phyloP scores from a whole-genome alignment of 2,888 invertebrate genomes.

The Timandra comae region DNA sequence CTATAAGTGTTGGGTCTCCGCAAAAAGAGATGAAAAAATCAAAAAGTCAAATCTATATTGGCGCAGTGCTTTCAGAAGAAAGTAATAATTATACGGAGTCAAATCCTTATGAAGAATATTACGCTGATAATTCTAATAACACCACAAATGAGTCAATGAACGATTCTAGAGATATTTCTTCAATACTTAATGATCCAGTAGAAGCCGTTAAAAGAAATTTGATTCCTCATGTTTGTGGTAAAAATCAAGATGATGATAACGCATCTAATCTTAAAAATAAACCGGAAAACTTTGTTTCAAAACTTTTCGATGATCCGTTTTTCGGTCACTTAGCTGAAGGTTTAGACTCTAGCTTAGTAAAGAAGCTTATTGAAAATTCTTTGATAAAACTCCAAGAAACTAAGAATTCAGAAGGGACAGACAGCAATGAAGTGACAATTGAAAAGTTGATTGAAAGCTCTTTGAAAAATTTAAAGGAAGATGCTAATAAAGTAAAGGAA shows the following conservation, averaged over 20 bases:
- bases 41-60: slow-evolving; percentile 72
- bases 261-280: slow-evolving; percentile 25
- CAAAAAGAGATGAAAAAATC: slow-evolving; percentile 57
- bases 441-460: slow-evolving; percentile 74
- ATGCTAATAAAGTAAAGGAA: slow-evolving; percentile 32
- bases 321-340: slow-evolving; percentile 79
- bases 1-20: slow-evolving; percentile 77
- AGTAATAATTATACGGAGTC: slow-evolving; percentile 37
- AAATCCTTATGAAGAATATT: slow-evolving; percentile 67
- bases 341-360: slow-evolving; percentile 77
- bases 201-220: slow-evolving; percentile 85
- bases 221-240: slow-evolving; percentile 86
- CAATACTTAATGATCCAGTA: slow-evolving; percentile 82
- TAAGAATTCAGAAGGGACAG: slow-evolving; percentile 62
- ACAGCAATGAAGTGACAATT: slow-evolving; percentile 58
- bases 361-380: slow-evolving; percentile 81
- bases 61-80: slow-evolving; percentile 50
- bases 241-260: slow-evolving; percentile 46
- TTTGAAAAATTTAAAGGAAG: slow-evolving; percentile 59
- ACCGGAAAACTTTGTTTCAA: slow-evolving; percentile 70
- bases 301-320: slow-evolving; percentile 80
- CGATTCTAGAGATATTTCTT: slow-evolving; percentile 58
- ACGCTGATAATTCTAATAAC: slow-evolving; percentile 35
- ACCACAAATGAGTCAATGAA: slow-evolving; percentile 23
- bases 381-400: slow-evolving; percentile 77